Percentiles rank a stretch among this genome's conserved stretches.
phyloP scores from a whole-genome alignment of 1,140 invertebrate genomes.

The Pectinophora gossypiella region DNA sequence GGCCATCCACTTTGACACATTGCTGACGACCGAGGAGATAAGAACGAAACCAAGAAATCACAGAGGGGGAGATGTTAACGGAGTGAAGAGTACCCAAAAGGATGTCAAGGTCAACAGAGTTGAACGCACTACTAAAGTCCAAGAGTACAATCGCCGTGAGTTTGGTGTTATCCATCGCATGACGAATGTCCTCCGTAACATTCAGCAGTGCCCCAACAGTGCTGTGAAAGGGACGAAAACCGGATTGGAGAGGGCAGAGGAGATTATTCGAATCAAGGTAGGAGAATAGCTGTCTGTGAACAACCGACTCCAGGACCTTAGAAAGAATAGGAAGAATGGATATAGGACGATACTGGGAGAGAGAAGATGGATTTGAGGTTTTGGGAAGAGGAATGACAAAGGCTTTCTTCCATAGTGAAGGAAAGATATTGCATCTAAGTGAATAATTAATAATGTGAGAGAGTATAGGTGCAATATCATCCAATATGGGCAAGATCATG shows the following conservation, averaged over 20 bases:
- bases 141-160: not conserved
- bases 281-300: not conserved
- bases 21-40: not conserved
- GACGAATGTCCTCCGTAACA: not conserved
- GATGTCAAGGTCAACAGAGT: conserved; percentile 4
- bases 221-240: not conserved
- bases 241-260: not conserved
- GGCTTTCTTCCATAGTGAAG: not conserved
- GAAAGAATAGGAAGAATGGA: conserved; percentile 4
- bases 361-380: not conserved
- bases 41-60: not conserved
- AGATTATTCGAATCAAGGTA: not conserved
- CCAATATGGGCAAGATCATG: too few species aligned
- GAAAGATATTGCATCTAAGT: not conserved
- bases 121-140: conserved; percentile 1
- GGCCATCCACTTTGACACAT: not conserved
- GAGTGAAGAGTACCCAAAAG: not conserved
- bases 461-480: not conserved
- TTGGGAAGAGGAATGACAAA: not conserved
- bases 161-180: not conserved
- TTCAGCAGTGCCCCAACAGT: not conserved
- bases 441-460: conserved; percentile 1
- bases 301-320: not conserved
- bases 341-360: conserved; percentile 1
- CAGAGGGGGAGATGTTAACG: not conserved